These are phyloP conservation scores for Eugnorisma glareosa DNA, from an alignment of 2,888 invertebrate genomes.

Conservation along the genomic window DNA sequence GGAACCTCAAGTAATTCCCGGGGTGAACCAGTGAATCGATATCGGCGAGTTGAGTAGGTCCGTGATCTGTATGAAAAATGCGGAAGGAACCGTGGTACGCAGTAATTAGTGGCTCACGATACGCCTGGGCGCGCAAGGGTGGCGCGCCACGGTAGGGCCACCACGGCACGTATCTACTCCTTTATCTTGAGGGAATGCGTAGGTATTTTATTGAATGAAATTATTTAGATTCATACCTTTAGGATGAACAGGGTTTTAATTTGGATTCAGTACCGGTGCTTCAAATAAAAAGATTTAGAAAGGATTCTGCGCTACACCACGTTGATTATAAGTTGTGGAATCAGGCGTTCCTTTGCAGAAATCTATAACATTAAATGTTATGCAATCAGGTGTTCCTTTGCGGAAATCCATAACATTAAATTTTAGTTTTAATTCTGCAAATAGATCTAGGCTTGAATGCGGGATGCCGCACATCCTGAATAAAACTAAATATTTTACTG, in stretches of 20 bases:
- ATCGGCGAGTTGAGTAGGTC: slow-evolving; percentile 77
- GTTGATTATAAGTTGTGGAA: not conserved
- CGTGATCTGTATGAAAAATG: slow-evolving; percentile 89
- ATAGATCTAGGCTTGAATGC: not conserved
- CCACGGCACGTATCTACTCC: slow-evolving; percentile 43
- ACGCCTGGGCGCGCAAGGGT: slow-evolving; percentile 68
- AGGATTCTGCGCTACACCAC: not conserved
- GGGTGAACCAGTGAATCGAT: slow-evolving; percentile 83
- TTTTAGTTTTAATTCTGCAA: not conserved
- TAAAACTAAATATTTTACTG: not conserved
- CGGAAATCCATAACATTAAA: not conserved
- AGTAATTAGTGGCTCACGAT: slow-evolving; percentile 83
- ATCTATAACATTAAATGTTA: not conserved
- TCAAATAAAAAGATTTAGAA: not conserved
- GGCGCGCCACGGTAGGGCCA: slow-evolving; percentile 42
- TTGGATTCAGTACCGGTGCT: slow-evolving; percentile 1
- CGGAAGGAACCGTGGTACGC: slow-evolving; percentile 75
- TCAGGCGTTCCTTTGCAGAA: not conserved
- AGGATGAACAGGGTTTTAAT: slow-evolving; percentile 4
- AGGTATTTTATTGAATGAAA: slow-evolving; percentile 37
- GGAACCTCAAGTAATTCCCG: slow-evolving; percentile 74
- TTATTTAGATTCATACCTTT: slow-evolving; percentile 16
- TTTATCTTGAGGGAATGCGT: slow-evolving; percentile 46
- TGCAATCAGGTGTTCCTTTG: no score
- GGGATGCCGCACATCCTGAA: not conserved